Conservation (phyloP, 1,140 invertebrate species). For the Acromyrmex charruanus region DNA sequence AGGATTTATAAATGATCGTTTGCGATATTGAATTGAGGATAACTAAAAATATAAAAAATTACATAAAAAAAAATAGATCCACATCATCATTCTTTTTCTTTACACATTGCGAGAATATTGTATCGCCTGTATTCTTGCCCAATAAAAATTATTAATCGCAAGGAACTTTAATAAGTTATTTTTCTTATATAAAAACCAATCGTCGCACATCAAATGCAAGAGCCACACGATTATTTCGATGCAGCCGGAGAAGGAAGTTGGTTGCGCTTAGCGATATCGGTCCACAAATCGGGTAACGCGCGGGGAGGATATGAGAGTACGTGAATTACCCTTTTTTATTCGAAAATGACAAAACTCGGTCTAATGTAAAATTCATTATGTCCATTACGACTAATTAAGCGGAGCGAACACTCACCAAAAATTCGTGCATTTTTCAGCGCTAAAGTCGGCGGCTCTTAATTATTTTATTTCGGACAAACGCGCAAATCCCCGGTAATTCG, state of each 20-base stretch:
- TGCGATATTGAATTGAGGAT: no score
- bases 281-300: neutral
- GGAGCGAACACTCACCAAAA: constrained; percentile 61
- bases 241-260: neutral
- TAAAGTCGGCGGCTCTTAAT: constrained; percentile 74
- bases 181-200: neutral
- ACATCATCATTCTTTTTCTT: no score
- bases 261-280: neutral
- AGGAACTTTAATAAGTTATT: neutral
- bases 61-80: no score
- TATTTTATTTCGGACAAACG: constrained; percentile 70
- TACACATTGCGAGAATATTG: no score
- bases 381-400: constrained; percentile 74
- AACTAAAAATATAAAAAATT: no score
- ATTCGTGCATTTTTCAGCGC: constrained; percentile 70
- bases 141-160: no score
- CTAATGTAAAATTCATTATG: constrained; percentile 74
- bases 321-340: constrained; percentile 60
- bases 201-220: neutral
- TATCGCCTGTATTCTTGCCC: no score
- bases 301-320: neutral
- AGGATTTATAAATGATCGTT: no score
- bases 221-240: neutral
- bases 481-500: neutral
- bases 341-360: constrained; percentile 71